phyloP scores from a whole-genome alignment of 2,888 invertebrate genomes.

The Dusona sp. region DNA sequence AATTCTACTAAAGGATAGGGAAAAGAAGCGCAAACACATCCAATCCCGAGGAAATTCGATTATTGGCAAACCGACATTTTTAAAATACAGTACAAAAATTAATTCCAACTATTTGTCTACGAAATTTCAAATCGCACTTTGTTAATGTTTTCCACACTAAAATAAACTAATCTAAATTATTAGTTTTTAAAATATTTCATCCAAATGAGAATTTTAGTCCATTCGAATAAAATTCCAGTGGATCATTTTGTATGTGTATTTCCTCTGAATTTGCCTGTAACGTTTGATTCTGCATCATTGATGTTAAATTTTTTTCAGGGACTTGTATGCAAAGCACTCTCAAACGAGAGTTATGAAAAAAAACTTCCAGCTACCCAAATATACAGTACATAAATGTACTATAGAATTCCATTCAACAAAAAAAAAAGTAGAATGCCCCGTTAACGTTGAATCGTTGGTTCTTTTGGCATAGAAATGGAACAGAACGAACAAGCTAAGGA shows the following conservation, averaged over 20 bases:
- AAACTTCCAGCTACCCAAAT: background rate
- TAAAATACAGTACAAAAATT: background rate
- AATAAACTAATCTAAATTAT: too few species aligned
- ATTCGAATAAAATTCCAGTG: too few species aligned
- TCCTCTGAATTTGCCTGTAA: background rate
- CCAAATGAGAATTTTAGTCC: background rate
- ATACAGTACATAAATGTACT: background rate
- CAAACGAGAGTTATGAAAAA: background rate
- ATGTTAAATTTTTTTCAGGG: background rate
- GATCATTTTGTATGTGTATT: background rate
- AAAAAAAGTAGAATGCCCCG: background rate
- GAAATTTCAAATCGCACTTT: background rate
- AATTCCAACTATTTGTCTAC: background rate
- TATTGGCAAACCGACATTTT: background rate
- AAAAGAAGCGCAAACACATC: background rate
- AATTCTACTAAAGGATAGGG: background rate
- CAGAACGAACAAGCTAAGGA: slow-evolving; percentile 13
- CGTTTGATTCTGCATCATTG: background rate
- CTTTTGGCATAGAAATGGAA: slow-evolving; percentile 33
- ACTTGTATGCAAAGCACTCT: background rate
- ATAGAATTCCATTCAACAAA: background rate
- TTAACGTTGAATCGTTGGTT: slow-evolving; percentile 3
- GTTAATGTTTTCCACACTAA: background rate
- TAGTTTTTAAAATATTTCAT: background rate
- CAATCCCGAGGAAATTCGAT: background rate